Evolutionary conservation across 2,113 vertebrate genomes (phyloP).

Genomic region (Terrapene triunguis): DNA sequence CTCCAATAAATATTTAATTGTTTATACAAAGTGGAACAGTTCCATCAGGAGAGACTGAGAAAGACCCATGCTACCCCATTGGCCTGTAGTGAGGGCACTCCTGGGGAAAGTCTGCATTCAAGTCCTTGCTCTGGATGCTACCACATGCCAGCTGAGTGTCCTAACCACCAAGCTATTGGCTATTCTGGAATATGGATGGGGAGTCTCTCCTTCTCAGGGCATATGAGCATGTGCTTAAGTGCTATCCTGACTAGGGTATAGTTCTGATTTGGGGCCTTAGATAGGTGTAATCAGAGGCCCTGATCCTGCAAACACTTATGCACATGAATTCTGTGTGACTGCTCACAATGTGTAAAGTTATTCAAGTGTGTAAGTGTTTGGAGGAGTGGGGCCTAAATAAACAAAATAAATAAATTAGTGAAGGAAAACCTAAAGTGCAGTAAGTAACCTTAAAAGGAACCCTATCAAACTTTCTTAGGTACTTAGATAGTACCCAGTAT

Average conservation of each 20-base stretch:
- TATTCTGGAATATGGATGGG: too few relatives aligned
- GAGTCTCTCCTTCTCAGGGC: too few relatives aligned
- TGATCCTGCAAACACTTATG: too few relatives aligned
- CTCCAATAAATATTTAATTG: too few relatives aligned
- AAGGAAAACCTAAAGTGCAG: neutral
- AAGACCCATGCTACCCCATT: fast-evolving
- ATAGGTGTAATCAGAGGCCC: neutral
- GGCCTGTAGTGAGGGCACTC: too few relatives aligned
- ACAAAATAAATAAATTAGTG: neutral
- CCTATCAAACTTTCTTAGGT: neutral
- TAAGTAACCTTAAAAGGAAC: neutral
- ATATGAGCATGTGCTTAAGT: too few relatives aligned
- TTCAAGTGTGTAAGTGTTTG: neutral
- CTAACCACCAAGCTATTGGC: too few relatives aligned
- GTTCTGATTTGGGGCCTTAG: neutral
- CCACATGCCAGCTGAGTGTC: too few relatives aligned
- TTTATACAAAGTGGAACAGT: too few relatives aligned
- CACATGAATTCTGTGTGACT: too few relatives aligned
- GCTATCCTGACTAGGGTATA: fast-evolving
- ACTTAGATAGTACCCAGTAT: neutral
- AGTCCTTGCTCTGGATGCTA: too few relatives aligned
- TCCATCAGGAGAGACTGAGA: neutral
- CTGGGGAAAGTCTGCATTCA: too few relatives aligned
- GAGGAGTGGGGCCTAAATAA: neutral
- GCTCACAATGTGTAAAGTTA: neutral